Conservation (phyloP, 2,797 vertebrate species). For the Rhadinocentrus ornatus region DNA sequence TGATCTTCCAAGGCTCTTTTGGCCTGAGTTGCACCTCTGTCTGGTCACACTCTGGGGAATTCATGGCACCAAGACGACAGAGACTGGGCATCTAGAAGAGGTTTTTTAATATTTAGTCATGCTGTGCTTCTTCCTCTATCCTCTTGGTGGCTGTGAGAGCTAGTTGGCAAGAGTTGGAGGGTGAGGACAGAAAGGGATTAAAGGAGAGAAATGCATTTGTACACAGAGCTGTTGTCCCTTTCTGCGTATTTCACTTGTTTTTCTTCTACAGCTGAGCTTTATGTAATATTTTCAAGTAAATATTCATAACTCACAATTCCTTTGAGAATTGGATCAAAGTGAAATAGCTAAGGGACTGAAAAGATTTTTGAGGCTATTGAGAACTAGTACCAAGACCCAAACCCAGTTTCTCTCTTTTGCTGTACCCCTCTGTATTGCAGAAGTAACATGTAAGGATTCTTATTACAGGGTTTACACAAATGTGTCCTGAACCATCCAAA, state of each 20-base stretch:
- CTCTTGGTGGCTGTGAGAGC: constrained; percentile 50
- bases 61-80: constrained; percentile 45
- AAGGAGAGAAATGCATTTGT: constrained; percentile 30
- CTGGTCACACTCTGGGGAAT: constrained; percentile 50
- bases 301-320: not conserved
- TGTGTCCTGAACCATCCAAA: not conserved
- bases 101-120: constrained; percentile 71
- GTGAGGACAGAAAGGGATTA: constrained; percentile 51
- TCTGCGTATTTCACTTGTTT: constrained; percentile 20
- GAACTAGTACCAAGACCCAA: not conserved
- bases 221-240: constrained; percentile 34
- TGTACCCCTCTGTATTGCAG: not conserved
- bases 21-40: constrained; percentile 40
- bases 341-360: not conserved
- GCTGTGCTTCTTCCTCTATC: constrained; percentile 58
- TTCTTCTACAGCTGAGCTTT: not conserved
- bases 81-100: constrained; percentile 49
- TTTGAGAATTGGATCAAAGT: not conserved
- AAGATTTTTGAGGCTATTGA: not conserved
- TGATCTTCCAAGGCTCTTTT: constrained; percentile 51
- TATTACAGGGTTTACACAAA: not conserved
- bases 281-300: not conserved
- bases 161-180: constrained; percentile 53
- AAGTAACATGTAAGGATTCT: not conserved
- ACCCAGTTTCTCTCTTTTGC: not conserved